Evolutionary conservation across 1,140 invertebrate species (phyloP).

Genomic region (Colletes latitarsis): DNA sequence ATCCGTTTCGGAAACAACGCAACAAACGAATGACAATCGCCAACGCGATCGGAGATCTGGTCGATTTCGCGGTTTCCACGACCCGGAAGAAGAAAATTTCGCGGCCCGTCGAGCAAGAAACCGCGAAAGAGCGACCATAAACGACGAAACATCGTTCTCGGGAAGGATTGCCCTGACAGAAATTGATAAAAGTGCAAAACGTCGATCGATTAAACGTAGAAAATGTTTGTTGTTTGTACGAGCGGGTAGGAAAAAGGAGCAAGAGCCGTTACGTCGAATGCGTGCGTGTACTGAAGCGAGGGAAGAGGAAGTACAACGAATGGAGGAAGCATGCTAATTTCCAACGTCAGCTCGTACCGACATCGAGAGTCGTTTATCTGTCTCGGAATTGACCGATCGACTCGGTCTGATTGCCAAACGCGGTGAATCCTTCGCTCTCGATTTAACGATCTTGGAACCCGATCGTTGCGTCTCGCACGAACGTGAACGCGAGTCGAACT

Average conservation of each 20-base stretch:
- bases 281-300: constrained; percentile 70
- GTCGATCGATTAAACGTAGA: too few species aligned
- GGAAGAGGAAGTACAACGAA: constrained; percentile 70
- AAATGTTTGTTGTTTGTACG: background rate
- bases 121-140: background rate
- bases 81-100: background rate
- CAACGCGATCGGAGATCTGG: background rate
- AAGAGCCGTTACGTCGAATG: constrained; percentile 67
- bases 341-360: constrained; percentile 66
- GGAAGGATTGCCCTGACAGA: too few species aligned
- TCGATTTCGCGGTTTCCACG: background rate
- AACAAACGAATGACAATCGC: constrained; percentile 5
- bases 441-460: background rate
- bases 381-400: constrained; percentile 52
- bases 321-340: constrained; percentile 74
- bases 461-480: too few species aligned
- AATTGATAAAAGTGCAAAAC: too few species aligned
- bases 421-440: constrained; percentile 21
- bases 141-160: too few species aligned
- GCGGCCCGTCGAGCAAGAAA: background rate
- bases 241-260: constrained; percentile 5
- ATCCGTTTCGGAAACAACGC: too few species aligned
- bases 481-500: too few species aligned
- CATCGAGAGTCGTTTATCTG: constrained; percentile 70
- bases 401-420: constrained; percentile 66